These are phyloP conservation scores for Lophochroa leadbeateri DNA, from an alignment of 2,113 vertebrate genomes.

Conservation along the genomic window DNA sequence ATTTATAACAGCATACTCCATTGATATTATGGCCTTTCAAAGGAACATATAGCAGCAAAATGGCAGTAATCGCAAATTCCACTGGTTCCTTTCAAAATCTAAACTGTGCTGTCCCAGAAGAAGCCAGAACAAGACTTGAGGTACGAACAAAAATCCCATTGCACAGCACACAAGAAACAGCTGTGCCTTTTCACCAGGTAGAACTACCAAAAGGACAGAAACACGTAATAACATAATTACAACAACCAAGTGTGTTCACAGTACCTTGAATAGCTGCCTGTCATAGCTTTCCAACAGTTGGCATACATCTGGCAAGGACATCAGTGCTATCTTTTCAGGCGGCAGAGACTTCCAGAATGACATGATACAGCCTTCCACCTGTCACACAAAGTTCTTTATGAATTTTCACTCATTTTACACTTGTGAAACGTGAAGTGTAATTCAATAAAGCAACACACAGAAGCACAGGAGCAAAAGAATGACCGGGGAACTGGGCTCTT, in stretches of 20 bases:
- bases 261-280: conserved; percentile 72
- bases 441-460: neutral
- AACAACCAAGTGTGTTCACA: neutral
- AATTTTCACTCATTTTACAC: neutral
- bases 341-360: conserved; percentile 75
- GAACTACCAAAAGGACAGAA: neutral
- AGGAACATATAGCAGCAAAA: neutral
- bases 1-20: neutral
- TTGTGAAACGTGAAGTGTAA: neutral
- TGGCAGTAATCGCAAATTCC: neutral
- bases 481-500: neutral
- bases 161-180: neutral
- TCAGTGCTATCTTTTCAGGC: conserved; percentile 49
- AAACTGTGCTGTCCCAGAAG: neutral
- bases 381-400: neutral
- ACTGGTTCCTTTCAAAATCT: neutral
- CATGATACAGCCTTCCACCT: conserved; percentile 65
- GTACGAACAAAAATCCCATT: rapidly evolving
- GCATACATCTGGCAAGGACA: conserved; percentile 66
- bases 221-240: neutral
- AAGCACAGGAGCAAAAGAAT: neutral
- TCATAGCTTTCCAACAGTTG: conserved; percentile 69
- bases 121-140: neutral
- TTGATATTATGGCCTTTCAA: neutral
- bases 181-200: neutral